Evolutionary conservation across 53 echinoderm and acorn worm species (phyloP).

Genomic region (Patiria pectinifera): DNA sequence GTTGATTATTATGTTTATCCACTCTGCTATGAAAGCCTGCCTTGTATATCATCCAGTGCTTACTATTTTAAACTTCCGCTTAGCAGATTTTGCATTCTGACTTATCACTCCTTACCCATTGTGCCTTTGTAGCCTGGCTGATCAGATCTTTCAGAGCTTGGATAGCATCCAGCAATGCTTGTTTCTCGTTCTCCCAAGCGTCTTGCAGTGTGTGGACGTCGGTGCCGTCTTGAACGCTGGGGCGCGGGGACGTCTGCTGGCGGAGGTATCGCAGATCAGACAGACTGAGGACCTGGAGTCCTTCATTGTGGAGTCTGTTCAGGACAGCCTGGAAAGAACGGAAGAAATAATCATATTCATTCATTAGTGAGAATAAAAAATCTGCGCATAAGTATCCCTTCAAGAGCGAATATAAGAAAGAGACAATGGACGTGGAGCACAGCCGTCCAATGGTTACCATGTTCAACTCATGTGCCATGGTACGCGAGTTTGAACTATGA

Average conservation of each 20-base stretch:
- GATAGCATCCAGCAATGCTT: slow-evolving; percentile 89
- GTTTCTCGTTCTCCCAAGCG: slow-evolving; percentile 92
- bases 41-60: too few relatives aligned
- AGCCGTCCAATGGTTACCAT: too few relatives aligned
- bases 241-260: slow-evolving; percentile 84
- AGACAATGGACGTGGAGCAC: too few relatives aligned
- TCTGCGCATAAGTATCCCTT: too few relatives aligned
- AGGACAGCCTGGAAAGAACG: slow-evolving; percentile 70
- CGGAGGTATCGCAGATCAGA: slow-evolving; percentile 91
- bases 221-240: slow-evolving; percentile 76
- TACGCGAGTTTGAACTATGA: too few relatives aligned
- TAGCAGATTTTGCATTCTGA: too few relatives aligned
- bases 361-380: too few relatives aligned
- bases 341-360: neutral
- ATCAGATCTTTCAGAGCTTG: slow-evolving; percentile 92
- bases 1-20: too few relatives aligned
- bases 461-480: too few relatives aligned
- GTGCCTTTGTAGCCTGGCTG: slow-evolving; percentile 80
- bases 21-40: too few relatives aligned
- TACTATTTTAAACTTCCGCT: too few relatives aligned
- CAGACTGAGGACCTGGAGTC: slow-evolving; percentile 90
- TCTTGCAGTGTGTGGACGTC: slow-evolving; percentile 85
- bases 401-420: too few relatives aligned
- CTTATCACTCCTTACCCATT: slow-evolving; percentile 61
- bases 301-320: slow-evolving; percentile 88